phyloP scores from a whole-genome alignment of 2,888 invertebrate genomes.

The Amblyjoppa fuscipennis region DNA sequence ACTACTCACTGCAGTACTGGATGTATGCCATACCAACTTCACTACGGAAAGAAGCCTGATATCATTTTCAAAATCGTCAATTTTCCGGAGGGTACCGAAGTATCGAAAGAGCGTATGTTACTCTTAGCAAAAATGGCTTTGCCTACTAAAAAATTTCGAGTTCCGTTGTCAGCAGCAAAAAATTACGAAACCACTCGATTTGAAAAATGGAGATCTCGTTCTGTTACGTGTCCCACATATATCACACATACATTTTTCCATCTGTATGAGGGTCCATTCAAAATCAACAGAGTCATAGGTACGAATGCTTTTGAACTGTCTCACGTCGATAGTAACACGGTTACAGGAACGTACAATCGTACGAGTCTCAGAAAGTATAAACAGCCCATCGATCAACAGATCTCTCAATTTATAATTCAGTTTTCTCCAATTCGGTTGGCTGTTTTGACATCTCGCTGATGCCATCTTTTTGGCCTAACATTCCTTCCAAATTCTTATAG shows the following conservation, averaged over 20 bases:
- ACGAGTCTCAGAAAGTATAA: slow-evolving; percentile 20
- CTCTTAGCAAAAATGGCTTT: slow-evolving; percentile 27
- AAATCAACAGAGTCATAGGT: slow-evolving; percentile 5
- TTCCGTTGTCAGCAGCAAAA: neutral
- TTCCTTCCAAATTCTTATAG: no score
- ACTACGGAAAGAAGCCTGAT: slow-evolving; percentile 35
- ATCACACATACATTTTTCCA: slow-evolving; percentile 52
- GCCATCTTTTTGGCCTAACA: no score
- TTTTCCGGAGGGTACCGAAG: neutral
- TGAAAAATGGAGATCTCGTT: slow-evolving; percentile 24
- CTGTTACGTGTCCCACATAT: slow-evolving; percentile 39
- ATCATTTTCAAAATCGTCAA: slow-evolving; percentile 12
- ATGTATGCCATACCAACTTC: slow-evolving; percentile 33
- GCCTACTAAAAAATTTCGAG: slow-evolving; percentile 9
- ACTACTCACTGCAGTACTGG: slow-evolving; percentile 17
- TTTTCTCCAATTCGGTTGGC: neutral
- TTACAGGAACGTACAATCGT: slow-evolving; percentile 31
- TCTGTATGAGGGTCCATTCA: slow-evolving; percentile 35
- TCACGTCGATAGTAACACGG: neutral
- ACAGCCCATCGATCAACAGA: neutral
- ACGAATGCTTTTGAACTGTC: slow-evolving; percentile 35
- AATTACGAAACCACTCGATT: slow-evolving; percentile 18
- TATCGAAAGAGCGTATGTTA: slow-evolving; percentile 1
- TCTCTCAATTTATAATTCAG: no score
- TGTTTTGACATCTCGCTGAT: no score